phyloP scores from a whole-genome alignment of 2,113 vertebrate genomes.

The Rhizomys pruinosus region DNA sequence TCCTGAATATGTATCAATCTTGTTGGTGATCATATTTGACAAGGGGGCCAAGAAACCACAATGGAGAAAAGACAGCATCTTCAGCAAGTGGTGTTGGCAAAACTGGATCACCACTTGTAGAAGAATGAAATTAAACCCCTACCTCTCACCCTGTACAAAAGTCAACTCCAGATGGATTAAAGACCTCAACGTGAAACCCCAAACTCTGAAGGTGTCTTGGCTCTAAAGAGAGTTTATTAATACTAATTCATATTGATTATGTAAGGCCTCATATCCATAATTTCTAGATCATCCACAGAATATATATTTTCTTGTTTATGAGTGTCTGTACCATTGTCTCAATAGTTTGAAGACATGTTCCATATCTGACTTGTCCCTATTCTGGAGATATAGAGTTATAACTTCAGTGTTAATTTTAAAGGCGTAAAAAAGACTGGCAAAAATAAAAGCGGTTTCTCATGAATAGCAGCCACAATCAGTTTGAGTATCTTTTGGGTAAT shows the following conservation, averaged over 20 bases:
- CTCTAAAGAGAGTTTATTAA: no score
- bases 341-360: background rate
- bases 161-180: no score
- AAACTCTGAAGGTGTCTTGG: no score
- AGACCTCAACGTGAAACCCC: no score
- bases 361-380: background rate
- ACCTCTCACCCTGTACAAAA: no score
- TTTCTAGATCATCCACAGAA: background rate
- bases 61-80: no score
- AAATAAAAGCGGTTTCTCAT: background rate
- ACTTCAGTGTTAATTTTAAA: background rate
- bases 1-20: background rate
- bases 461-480: no score
- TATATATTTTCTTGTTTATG: background rate
- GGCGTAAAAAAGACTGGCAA: background rate
- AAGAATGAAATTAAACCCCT: no score
- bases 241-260: background rate
- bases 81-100: no score
- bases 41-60: no score
- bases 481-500: background rate
- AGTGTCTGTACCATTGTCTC: background rate
- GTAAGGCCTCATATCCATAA: background rate
- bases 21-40: background rate
- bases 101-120: no score
- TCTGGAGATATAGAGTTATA: background rate